Base-by-base conservation (phyloP, 2,888 invertebrate genomes). In the Drosophila longiperda region DNA sequence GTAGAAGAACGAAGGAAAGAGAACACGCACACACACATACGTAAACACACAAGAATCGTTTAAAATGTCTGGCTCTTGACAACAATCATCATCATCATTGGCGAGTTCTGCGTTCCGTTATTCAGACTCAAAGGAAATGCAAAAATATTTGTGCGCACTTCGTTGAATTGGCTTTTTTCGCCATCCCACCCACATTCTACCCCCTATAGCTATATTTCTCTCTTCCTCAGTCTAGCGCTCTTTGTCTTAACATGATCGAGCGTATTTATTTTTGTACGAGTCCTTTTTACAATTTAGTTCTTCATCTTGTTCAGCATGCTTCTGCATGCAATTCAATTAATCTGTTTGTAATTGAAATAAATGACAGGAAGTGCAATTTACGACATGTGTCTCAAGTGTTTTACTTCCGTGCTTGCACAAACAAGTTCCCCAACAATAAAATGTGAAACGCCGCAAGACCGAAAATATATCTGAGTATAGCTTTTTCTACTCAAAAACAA, bases 311-410 rank as follows among this genome's bases (percentile, higher is more conserved):
- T 45, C 59, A 61, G 38, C 59, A 68, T 53, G 38, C 66, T 70
- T 53, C 60, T 65, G 64, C 61, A 60, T 60, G 67, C 58, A 71
- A 53, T 75, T 67, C 42, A 75, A 66, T 78, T 76, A 86, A 81
- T 75, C 68, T 65, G 63, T 73, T 45, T 80, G 29, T 74, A 83
- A 86, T 79, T 85, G 76, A 86, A 89, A 82, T 80, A 89, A 85
- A 83, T 88, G 82, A 80, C 86, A 89, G 89, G 89, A 89, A 89
- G 77, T 80, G 57, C 60, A 79, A 67, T 75, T 78, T 40, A 50
- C 75, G 59, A 71, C 72, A 78, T 66, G 62, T 72, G 79, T 78
- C 75, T 71, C 79, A 78, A 78, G 72, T 45, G 45, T 67, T 66
- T 62, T 34, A 65, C 67, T 78, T 78, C 78, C 78, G 79, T 67